Evolutionary conservation across 1,140 invertebrate genomes (phyloP).

Genomic region (Calycopis cecrops): DNA sequence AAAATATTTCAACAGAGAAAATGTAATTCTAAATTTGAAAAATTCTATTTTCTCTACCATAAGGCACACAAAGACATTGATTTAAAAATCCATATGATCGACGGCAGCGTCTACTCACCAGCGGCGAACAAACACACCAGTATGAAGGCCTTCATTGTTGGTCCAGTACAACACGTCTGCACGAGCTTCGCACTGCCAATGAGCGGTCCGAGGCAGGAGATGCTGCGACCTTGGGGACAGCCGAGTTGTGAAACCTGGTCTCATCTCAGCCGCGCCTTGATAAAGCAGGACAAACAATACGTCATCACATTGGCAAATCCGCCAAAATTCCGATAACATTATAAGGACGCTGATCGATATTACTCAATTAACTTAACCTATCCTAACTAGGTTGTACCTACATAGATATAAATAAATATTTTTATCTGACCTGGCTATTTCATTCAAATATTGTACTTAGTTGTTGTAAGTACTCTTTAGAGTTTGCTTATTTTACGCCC

Average conservation of each 20-base stretch:
- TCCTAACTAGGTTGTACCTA: no score
- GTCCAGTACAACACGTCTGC: slow-evolving; percentile 37
- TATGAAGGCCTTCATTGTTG: slow-evolving; percentile 47
- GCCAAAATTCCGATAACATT: slow-evolving; percentile 9
- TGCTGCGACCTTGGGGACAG: slow-evolving; percentile 52
- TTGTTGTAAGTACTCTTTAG: no score
- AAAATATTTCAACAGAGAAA: no score
- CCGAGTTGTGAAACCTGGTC: slow-evolving; percentile 48
- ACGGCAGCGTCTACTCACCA: slow-evolving; percentile 39
- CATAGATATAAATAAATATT: no score
- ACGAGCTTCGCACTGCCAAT: slow-evolving; percentile 40
- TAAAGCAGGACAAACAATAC: slow-evolving; percentile 39
- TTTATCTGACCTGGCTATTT: no score
- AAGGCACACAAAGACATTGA: no score
- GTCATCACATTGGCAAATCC: slow-evolving; percentile 21
- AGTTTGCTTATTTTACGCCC: no score
- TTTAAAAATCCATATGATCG: no score
- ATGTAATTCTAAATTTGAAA: no score
- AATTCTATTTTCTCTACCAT: no score
- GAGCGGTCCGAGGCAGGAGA: slow-evolving; percentile 35
- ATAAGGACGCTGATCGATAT: neutral
- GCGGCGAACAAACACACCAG: slow-evolving; percentile 47
- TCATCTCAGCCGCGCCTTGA: slow-evolving; percentile 46
- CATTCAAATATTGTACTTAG: no score
- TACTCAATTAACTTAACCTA: no score